Evolutionary conservation across 2,888 invertebrate genomes (phyloP).

Genomic region (Entomobrya multifasciata): DNA sequence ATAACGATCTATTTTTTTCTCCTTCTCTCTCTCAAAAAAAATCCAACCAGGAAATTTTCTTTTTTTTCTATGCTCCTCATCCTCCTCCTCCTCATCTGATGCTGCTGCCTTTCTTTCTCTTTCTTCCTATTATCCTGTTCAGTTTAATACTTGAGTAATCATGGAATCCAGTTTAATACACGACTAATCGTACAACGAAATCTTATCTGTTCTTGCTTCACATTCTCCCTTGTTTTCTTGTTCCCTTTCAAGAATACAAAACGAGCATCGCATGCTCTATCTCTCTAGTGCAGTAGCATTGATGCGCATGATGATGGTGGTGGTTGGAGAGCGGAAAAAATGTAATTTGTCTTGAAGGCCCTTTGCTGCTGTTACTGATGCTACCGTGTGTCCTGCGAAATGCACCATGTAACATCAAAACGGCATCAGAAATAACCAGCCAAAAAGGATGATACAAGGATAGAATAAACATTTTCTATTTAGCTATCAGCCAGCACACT

Average conservation of each 20-base stretch:
- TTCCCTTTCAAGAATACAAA: too few relatives aligned
- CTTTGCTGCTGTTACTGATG: background rate
- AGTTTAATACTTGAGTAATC: constrained; percentile 42
- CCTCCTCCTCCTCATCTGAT: background rate
- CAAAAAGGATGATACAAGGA: background rate
- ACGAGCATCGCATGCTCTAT: too few relatives aligned
- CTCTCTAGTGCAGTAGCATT: background rate
- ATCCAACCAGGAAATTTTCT: background rate
- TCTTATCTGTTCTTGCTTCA: constrained; percentile 4
- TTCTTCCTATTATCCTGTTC: constrained; percentile 12
- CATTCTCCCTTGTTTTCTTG: background rate
- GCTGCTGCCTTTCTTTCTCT: constrained; percentile 3
- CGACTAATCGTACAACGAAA: constrained; percentile 17
- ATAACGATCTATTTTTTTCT: background rate
- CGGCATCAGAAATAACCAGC: too few relatives aligned
- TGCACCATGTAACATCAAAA: too few relatives aligned
- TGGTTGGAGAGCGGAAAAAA: constrained; percentile 10
- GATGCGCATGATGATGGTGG: background rate
- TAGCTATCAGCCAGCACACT: background rate
- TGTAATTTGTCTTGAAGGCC: constrained; percentile 39
- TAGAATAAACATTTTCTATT: constrained; percentile 22
- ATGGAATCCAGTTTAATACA: constrained; percentile 1
- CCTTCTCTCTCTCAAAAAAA: background rate
- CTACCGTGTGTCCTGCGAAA: too few relatives aligned
- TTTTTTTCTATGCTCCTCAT: background rate